These are phyloP conservation scores for Sorex araneus DNA, from an alignment of 2,113 vertebrate species.

Conservation along the genomic window DNA sequence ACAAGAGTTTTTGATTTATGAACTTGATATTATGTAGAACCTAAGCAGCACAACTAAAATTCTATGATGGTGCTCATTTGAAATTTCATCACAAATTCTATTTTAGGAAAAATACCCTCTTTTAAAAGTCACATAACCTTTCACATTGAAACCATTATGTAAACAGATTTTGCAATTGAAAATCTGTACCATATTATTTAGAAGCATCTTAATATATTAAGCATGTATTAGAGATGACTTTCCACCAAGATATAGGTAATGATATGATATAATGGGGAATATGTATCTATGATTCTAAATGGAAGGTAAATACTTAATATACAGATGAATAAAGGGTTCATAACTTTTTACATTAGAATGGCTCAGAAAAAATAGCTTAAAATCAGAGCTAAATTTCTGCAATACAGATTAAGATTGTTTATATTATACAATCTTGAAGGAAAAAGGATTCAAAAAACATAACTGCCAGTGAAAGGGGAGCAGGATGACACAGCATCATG, in stretches of 20 bases:
- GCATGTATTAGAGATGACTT: conserved; percentile 27
- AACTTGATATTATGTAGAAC: conserved; percentile 22
- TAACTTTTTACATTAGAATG: conserved; percentile 29
- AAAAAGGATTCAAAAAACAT: conserved; percentile 61
- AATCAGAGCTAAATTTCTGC: conserved; percentile 9
- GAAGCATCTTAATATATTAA: not conserved
- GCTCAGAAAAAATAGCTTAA: conserved; percentile 45
- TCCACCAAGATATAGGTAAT: not conserved
- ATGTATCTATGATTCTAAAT: not conserved
- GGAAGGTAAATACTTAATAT: conserved; percentile 4
- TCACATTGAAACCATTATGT: not conserved
- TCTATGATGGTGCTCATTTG: conserved; percentile 1
- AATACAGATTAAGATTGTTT: conserved; percentile 64
- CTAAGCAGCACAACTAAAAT: not conserved
- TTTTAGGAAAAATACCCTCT: not conserved
- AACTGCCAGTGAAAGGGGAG: conserved; percentile 67
- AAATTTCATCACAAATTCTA: conserved; percentile 32
- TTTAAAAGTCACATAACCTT: not conserved
- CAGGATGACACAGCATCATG: conserved; percentile 55
- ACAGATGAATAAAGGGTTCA: conserved; percentile 27
- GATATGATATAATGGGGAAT: conserved; percentile 17
- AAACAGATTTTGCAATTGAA: not conserved
- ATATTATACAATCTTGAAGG: conserved; percentile 59
- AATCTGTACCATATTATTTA: conserved; percentile 16
- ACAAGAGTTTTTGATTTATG: conserved; percentile 24